A percentile compares a stretch with the other conserved stretches of the same genome.
Evolutionary conservation across 1,140 invertebrate genomes (phyloP).

Genomic region (Proctacanthus coquilletti): DNA sequence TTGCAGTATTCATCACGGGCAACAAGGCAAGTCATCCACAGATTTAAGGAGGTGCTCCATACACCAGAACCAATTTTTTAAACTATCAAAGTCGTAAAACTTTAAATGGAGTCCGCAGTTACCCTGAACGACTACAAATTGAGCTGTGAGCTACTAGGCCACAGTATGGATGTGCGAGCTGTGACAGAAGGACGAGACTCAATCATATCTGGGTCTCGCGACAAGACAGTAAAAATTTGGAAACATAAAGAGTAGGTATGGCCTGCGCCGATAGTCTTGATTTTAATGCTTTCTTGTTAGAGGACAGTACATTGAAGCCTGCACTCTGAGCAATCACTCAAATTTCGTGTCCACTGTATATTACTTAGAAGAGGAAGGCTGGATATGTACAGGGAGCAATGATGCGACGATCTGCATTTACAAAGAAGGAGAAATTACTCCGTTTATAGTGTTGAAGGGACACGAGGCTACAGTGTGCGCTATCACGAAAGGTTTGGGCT

Average conservation of each 20-base stretch:
- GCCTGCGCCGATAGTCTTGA: background rate
- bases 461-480: conserved; percentile 57
- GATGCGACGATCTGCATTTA: conserved; percentile 72
- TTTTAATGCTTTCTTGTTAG: conserved; percentile 28
- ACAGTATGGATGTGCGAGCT: conserved; percentile 69
- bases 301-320: conserved; percentile 38
- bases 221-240: conserved; percentile 75
- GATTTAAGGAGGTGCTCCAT: background rate
- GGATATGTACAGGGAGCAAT: conserved; percentile 72
- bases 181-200: conserved; percentile 47
- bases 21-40: no score
- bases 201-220: conserved; percentile 72
- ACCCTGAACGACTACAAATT: conserved; percentile 50
- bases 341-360: conserved; percentile 75
- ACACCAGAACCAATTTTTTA: background rate
- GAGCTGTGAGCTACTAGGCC: conserved; percentile 56
- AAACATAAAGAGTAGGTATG: conserved; percentile 52
- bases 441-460: conserved; percentile 50
- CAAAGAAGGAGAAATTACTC: conserved; percentile 39
- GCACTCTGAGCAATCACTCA: conserved; percentile 61
- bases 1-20: no score
- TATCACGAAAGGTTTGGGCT: conserved; percentile 29
- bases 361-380: conserved; percentile 59
- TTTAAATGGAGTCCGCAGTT: background rate
- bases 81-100: background rate